Base-by-base conservation (phyloP, 1,140 invertebrate species). In the Chionoecetes opilio region DNA sequence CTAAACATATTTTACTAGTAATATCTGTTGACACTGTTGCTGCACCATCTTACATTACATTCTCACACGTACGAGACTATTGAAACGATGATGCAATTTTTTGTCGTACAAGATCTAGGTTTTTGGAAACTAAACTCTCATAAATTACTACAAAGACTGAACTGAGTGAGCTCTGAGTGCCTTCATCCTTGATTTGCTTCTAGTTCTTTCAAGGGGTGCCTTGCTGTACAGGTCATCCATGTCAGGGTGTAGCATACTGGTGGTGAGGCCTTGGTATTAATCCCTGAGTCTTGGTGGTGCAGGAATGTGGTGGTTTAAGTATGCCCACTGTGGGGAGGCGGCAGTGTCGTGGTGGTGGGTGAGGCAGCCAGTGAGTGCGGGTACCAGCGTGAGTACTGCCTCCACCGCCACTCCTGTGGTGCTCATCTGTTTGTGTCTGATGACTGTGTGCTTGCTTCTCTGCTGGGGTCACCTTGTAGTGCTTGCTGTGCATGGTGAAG, bases 341-440 rank as follows among this genome's bases (percentile, higher is more conserved):
- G 63, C 26, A n/a, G 63, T 75, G 63, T 75, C 63, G 0, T 75
- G 63, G n/a, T 75, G 63, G 63, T 75, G 63, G 63, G 63, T 75
- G 63, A 75, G 63, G 63, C 26, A 75, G 63, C 63, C 63, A 75
- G 63, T 75, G 21, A n/a, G 21, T 75, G 26, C 35, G 93, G 93
- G 93, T 94, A 94, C 93, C 93, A 94, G 89, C 93, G 88, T 94
- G 93, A 94, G 93, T 94, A 94, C 88, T 94, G 93, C 88, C 86
- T 32, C 82, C 63, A 17, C 75, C 86, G n/a, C 89, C 34, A 82
- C 29, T 38, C 26, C 35, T 21, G 37, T 35, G 37, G 37, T 84
- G 85, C 31, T 31, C 29, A 29, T 31, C 29, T 91, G 38, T 38
- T 32, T 87, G 85, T 87, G 32, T 87, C 37, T 35, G 85, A 21